phyloP scores from a whole-genome alignment of 2,888 invertebrate genomes.

The Yponomeuta plumbellus region DNA sequence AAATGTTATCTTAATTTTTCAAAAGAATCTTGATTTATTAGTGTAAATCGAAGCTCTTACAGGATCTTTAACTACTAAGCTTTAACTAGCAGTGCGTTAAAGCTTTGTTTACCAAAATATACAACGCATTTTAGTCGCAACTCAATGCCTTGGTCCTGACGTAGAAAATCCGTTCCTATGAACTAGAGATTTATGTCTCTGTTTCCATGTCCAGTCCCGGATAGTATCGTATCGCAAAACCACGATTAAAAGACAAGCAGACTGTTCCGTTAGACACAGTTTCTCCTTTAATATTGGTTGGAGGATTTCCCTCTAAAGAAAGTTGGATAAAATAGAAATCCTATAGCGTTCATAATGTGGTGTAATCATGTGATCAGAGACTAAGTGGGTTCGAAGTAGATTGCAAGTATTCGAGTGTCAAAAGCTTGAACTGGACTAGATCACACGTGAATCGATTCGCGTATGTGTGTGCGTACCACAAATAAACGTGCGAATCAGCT shows the following conservation, averaged over 20 bases:
- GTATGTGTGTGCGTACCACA: not conserved
- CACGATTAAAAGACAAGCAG: constrained; percentile 9
- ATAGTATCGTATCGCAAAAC: not conserved
- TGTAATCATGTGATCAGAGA: constrained; percentile 26
- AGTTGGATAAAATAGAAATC: constrained; percentile 35
- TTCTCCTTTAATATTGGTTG: constrained; percentile 20
- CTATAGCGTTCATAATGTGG: constrained; percentile 24
- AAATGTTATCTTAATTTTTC: too few species aligned
- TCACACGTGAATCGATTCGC: not conserved
- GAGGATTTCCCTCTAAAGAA: constrained; percentile 23
- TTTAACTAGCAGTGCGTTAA: too few species aligned
- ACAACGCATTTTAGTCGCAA: not conserved
- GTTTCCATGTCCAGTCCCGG: not conserved
- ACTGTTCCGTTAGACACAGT: constrained; percentile 4
- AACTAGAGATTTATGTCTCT: not conserved
- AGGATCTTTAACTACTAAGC: too few species aligned
- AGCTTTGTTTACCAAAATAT: not conserved
- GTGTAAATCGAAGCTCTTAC: too few species aligned
- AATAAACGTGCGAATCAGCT: not conserved
- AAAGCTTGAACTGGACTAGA: not conserved
- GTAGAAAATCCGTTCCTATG: not conserved
- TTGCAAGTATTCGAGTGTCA: not conserved
- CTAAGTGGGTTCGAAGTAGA: constrained; percentile 1
- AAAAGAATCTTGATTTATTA: too few species aligned
- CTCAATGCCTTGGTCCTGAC: not conserved